Percentiles rank a stretch among this genome's conserved stretches.
Evolutionary conservation across 2,888 invertebrate species (phyloP).

Genomic region (Flabesymbios commensalis): DNA sequence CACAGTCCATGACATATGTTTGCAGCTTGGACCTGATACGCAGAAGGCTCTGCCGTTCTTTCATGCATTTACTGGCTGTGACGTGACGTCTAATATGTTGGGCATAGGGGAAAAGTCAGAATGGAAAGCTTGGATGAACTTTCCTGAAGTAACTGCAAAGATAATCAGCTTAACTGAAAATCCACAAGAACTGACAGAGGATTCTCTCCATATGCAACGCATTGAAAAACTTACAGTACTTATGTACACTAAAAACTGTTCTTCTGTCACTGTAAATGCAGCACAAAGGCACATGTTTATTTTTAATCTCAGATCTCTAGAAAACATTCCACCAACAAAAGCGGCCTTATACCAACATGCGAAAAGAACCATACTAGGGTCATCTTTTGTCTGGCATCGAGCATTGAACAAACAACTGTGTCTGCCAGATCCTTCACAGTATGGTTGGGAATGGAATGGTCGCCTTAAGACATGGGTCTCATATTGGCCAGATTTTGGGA

Average conservation of each 20-base stretch:
- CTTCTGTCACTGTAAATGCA: background rate
- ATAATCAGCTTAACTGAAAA: background rate
- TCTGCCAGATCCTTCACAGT: too few species aligned
- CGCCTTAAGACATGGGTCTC: too few species aligned
- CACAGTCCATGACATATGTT: background rate
- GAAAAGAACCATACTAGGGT: background rate
- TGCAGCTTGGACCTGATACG: background rate
- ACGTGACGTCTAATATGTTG: background rate
- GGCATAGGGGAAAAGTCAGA: background rate
- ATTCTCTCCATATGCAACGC: background rate
- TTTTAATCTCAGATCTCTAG: background rate
- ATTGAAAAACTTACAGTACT: background rate
- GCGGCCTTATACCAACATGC: background rate
- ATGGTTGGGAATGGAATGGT: too few species aligned
- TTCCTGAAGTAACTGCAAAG: background rate
- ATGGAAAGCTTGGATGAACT: conserved; percentile 2
- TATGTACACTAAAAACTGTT: background rate
- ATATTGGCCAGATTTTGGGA: too few species aligned
- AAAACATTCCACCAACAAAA: background rate
- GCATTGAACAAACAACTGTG: too few species aligned
- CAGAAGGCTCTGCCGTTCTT: background rate
- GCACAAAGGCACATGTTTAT: background rate
- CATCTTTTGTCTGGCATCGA: too few species aligned
- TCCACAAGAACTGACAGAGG: background rate
- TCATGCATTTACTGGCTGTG: conserved; percentile 3